Percentiles rank a stretch among this genome's conserved stretches.
phyloP scores from a whole-genome alignment of 2,113 vertebrate genomes.

The Gallinago undulata region DNA sequence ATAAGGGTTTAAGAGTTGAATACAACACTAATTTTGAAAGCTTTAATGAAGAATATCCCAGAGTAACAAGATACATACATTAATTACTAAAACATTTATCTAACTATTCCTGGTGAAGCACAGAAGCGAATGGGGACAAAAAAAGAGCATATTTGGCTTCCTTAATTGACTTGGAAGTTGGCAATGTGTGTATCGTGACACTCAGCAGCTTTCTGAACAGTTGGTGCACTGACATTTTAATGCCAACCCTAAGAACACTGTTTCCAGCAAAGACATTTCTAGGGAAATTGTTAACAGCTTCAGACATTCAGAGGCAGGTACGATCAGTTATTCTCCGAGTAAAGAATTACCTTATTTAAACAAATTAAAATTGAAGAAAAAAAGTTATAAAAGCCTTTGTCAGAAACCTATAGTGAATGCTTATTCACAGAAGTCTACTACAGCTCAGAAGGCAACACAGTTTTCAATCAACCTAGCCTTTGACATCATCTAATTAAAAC shows the following conservation, averaged over 20 bases:
- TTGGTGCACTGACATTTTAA: conserved; percentile 24
- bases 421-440: neutral
- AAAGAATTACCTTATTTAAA: neutral
- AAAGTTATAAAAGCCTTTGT: neutral
- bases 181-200: neutral
- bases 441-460: neutral
- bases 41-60: neutral
- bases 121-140: neutral
- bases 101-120: neutral
- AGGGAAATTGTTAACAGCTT: neutral
- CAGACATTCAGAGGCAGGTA: neutral
- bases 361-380: neutral
- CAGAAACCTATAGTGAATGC: neutral
- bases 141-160: conserved; percentile 17
- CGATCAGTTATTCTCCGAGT: neutral
- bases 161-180: neutral
- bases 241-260: neutral
- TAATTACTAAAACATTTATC: neutral
- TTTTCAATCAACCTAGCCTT: neutral
- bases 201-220: conserved; percentile 33
- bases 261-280: neutral
- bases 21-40: neutral
- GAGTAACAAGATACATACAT: neutral
- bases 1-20: neutral
- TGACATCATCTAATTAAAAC: neutral